These are phyloP conservation scores for Ellobium chinense DNA, from an alignment of 2,888 invertebrate genomes.

Conservation along the genomic window DNA sequence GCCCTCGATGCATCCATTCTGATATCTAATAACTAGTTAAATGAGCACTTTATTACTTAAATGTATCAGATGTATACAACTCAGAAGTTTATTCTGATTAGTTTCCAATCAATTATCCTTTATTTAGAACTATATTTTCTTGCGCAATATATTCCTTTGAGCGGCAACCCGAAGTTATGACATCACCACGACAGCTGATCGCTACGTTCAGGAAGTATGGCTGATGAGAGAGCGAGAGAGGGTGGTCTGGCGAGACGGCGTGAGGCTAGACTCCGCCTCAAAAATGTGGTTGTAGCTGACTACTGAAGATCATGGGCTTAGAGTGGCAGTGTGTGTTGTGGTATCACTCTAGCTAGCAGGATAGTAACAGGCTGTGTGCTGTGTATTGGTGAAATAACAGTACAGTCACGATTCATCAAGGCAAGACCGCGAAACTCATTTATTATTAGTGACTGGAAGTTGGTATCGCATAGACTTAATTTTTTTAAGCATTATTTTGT, in stretches of 20 bases:
- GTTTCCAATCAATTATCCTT: not conserved
- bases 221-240: not conserved
- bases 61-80: too few species aligned
- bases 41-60: too few species aligned
- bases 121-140: not conserved
- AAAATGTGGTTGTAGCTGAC: not conserved
- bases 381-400: not conserved
- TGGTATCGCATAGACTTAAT: too few species aligned
- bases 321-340: not conserved
- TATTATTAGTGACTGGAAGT: too few species aligned
- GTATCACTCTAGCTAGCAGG: not conserved
- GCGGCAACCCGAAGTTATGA: not conserved
- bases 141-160: not conserved
- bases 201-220: not conserved
- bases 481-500: too few species aligned
- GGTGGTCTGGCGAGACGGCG: not conserved
- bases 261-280: not conserved
- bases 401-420: not conserved
- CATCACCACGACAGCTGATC: not conserved
- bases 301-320: not conserved
- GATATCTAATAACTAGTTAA: too few species aligned
- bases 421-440: too few species aligned
- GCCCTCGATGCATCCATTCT: too few species aligned
- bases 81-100: too few species aligned
- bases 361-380: not conserved